These are phyloP conservation scores for Zalophus californianus DNA, from an alignment of 2,797 vertebrate genomes.

Conservation along the genomic window DNA sequence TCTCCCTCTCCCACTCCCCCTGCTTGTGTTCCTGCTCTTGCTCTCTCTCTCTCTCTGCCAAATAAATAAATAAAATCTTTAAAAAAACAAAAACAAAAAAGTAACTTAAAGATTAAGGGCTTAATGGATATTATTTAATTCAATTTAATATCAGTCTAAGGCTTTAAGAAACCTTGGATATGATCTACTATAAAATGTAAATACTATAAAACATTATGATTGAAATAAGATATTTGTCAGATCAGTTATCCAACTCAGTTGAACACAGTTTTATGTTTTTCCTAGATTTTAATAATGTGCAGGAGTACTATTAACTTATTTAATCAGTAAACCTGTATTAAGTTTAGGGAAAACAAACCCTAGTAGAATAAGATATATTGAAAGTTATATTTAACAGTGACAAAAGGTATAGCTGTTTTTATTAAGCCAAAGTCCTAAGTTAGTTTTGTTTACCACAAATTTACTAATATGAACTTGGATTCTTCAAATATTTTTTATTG, in stretches of 20 bases:
- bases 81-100: not conserved
- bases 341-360: conserved; percentile 7
- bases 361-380: not conserved
- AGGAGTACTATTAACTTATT: not conserved
- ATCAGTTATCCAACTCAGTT: not conserved
- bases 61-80: no score
- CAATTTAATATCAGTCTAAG: not conserved
- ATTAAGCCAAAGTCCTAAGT: conserved; percentile 13
- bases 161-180: not conserved
- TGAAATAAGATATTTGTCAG: not conserved
- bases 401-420: not conserved
- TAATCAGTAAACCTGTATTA: not conserved
- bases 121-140: not conserved
- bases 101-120: not conserved
- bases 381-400: not conserved
- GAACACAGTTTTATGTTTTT: conserved; percentile 32
- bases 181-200: not conserved
- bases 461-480: conserved; percentile 34
- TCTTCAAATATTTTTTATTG: conserved; percentile 21
- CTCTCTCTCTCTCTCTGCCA: no score
- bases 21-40: no score
- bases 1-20: no score
- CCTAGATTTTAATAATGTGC: not conserved
- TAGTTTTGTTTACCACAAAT: conserved; percentile 6
- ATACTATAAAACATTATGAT: not conserved